Evolutionary conservation across 2,888 invertebrate species (phyloP), one percentile per base, ranked within the genome.

Genomic region (Diplazon laetatorius): DNA sequence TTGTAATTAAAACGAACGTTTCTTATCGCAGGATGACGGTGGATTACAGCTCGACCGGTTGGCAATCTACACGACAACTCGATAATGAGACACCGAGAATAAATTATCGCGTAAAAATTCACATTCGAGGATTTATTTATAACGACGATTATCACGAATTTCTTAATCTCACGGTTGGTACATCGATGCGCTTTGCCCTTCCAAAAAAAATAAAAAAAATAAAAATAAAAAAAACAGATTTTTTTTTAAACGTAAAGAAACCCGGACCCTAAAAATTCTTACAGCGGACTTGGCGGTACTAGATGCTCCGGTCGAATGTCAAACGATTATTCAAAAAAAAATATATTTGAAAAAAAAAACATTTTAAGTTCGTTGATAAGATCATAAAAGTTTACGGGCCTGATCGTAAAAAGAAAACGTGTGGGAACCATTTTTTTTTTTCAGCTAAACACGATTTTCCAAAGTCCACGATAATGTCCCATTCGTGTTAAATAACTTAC

Each of bases 401-500:
- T 20, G 46, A 72, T 73, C 57, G 63, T 39, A 30, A 77, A 72
- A 62, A 60, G 68, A 68, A 55, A 30, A 68, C 63, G 50, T 65
- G 48, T n/a, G n/a, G n/a, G n/a, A n/a, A n/a, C n/a, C n/a, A n/a
- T n/a, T n/a, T n/a, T n/a, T n/a, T n/a, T 37, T 62, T 60, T 60
- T 48, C 44, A 50, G 35, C 20, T 20, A 37, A 35, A 14, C 10
- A 18, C 12, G 20, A 14, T 12, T 59, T 50, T 71, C 42, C 18
- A 14, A 48, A 16, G n/a, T n/a, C 9, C 20, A 10, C 14, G 14
- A 35, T 39, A 14, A 37, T 42, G 50, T 30, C 16, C 52, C 8
- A 6, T 30, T 30, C 10, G 10, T 50, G 16, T 59, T 30, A 18
- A 73, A 66, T 12, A 72, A 85, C 87, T 87, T 81, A 87, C 87